Conservation (phyloP, 2,113 vertebrate species). For the Noctilio leporinus region DNA sequence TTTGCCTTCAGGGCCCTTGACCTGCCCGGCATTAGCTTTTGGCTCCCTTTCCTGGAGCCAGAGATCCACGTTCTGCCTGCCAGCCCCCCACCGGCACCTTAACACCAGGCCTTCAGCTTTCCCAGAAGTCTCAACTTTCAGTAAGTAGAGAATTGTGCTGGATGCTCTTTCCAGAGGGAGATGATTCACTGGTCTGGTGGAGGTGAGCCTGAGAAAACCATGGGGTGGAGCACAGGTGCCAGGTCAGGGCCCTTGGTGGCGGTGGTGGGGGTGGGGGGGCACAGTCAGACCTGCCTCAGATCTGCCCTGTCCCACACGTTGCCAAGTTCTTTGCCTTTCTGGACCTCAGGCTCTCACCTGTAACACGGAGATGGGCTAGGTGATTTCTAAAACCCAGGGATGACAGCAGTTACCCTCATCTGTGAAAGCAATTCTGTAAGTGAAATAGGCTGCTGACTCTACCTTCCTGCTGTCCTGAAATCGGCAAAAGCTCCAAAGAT, state of each 20-base stretch:
- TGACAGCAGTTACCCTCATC: neutral
- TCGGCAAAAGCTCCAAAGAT: neutral
- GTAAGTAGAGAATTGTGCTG: neutral
- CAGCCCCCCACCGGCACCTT: neutral
- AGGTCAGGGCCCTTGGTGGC: neutral
- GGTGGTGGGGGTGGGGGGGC: too few species aligned
- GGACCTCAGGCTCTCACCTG: neutral
- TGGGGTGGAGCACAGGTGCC: rapidly evolving
- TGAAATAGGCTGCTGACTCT: neutral
- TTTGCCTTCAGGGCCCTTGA: conserved; percentile 59
- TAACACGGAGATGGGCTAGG: neutral
- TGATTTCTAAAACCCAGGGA: neutral
- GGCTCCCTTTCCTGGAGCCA: conserved; percentile 51
- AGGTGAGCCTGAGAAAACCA: neutral
- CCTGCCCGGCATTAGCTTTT: conserved; percentile 49
- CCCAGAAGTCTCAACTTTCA: conserved; percentile 3
- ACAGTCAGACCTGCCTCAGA: neutral
- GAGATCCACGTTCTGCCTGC: neutral
- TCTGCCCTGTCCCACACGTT: neutral
- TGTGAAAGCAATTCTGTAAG: neutral
- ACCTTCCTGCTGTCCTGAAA: neutral
- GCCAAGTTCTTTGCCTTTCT: neutral
- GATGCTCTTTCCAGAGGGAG: neutral
- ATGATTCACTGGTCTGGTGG: neutral
- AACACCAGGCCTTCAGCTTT: neutral